Evolutionary conservation across 2,797 vertebrate genomes (phyloP).

Genomic region (Miichthys miiuy): DNA sequence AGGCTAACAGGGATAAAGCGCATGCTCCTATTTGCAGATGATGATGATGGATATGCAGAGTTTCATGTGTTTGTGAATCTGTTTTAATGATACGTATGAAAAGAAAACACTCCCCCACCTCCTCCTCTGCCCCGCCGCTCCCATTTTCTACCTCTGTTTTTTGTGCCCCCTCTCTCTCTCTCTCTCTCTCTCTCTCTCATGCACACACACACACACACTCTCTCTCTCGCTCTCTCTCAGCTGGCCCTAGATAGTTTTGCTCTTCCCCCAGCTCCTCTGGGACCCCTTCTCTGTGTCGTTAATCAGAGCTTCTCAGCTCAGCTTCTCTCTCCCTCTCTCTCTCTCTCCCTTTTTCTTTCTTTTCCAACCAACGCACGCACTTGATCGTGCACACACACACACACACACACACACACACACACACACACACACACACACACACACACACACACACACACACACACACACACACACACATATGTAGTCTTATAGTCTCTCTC

Average conservation of each 20-base stretch:
- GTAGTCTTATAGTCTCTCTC: slow-evolving; percentile 62
- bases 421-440: slow-evolving; percentile 34
- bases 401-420: slow-evolving; percentile 33
- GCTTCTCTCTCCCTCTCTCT: slow-evolving; percentile 66
- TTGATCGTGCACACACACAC: slow-evolving; percentile 14
- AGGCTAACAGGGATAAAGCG: slow-evolving; percentile 46
- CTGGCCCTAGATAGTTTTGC: slow-evolving; percentile 84
- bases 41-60: slow-evolving; percentile 73
- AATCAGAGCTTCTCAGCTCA: slow-evolving; percentile 85
- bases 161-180: slow-evolving; percentile 43
- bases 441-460: slow-evolving; percentile 36
- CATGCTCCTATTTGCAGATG: slow-evolving; percentile 55
- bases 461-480: slow-evolving; percentile 32
- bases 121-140: slow-evolving; percentile 4
- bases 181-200: slow-evolving; percentile 16
- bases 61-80: slow-evolving; percentile 69
- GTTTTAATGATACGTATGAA: slow-evolving; percentile 77
- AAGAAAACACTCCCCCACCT: slow-evolving; percentile 62
- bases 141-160: slow-evolving; percentile 64
- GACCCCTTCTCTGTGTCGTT: slow-evolving; percentile 83
- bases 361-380: slow-evolving; percentile 66
- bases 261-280: slow-evolving; percentile 82
- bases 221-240: slow-evolving; percentile 67
- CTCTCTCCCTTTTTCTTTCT: slow-evolving; percentile 69
- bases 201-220: not conserved